Conservation (phyloP, 2,113 vertebrate genomes). For the Accipiter cooperii region DNA sequence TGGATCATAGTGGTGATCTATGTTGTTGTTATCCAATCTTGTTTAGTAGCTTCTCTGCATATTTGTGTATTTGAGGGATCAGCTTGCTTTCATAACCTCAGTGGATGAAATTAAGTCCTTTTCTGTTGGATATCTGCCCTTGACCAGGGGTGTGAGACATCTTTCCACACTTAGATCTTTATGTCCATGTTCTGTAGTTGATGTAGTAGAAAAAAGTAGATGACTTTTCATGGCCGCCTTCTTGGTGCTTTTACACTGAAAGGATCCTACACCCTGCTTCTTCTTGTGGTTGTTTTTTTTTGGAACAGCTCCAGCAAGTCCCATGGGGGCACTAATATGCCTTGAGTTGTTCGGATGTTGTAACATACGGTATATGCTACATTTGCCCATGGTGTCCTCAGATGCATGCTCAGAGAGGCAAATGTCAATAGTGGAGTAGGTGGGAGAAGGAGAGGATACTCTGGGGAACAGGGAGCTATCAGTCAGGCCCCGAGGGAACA, state of each 20-base stretch:
- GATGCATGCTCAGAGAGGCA: background rate
- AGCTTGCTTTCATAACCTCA: background rate
- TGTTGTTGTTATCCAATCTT: background rate
- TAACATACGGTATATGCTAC: background rate
- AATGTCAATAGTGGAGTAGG: background rate
- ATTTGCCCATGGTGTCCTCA: background rate
- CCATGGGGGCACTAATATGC: background rate
- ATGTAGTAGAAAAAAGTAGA: background rate
- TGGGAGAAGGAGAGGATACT: background rate
- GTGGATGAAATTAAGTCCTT: background rate
- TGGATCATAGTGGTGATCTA: conserved; percentile 26
- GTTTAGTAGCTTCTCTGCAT: conserved; percentile 56
- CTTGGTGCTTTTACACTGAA: background rate
- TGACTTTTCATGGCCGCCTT: background rate
- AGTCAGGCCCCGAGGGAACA: background rate
- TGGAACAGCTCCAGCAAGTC: background rate
- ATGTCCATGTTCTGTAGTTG: background rate
- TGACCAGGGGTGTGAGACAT: background rate
- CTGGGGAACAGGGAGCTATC: background rate
- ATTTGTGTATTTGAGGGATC: background rate
- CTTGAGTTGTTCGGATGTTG: rapidly evolving
- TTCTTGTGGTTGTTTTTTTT: background rate
- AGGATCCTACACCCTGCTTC: background rate
- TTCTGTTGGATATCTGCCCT: background rate
- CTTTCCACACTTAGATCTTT: background rate